Evolutionary conservation across 2,888 invertebrate genomes (phyloP).

Genomic region (Taphrorychus bicolor): DNA sequence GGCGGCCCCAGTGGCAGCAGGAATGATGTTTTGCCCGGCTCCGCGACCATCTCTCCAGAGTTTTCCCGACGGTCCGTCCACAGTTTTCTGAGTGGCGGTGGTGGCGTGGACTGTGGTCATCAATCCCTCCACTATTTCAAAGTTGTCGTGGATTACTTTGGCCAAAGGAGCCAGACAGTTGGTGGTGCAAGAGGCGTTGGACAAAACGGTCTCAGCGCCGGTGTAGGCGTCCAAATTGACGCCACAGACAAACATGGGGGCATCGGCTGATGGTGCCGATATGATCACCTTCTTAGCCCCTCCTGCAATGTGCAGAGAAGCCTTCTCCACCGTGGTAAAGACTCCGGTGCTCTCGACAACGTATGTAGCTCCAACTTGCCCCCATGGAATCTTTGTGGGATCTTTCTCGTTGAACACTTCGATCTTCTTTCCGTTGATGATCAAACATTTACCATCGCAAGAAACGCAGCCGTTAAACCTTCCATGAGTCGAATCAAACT

Average conservation of each 20-base stretch:
- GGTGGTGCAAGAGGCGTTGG: constrained; percentile 83
- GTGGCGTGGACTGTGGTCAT: constrained; percentile 98
- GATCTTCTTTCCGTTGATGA: constrained; percentile 82
- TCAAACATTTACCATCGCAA: constrained; percentile 75
- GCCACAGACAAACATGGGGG: constrained; percentile 77
- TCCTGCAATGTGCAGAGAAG: constrained; percentile 59
- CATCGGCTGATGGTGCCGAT: constrained; percentile 75
- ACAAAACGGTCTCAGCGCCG: constrained; percentile 68
- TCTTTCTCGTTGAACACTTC: constrained; percentile 85
- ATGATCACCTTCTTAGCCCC: constrained; percentile 56
- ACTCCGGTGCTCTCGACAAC: constrained; percentile 79
- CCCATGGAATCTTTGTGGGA: constrained; percentile 76
- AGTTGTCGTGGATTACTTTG: constrained; percentile 76
- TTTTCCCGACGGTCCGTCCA: constrained; percentile 69
- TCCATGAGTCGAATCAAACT: constrained; percentile 97
- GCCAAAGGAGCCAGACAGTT: constrained; percentile 84
- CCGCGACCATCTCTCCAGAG: constrained; percentile 75
- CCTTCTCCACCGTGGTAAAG: constrained; percentile 75
- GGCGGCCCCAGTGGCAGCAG: constrained; percentile 77
- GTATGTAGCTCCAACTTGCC: constrained; percentile 66
- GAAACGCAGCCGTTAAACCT: constrained; percentile 87
- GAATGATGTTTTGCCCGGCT: constrained; percentile 77
- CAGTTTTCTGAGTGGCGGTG: constrained; percentile 96
- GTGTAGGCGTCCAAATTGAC: constrained; percentile 72
- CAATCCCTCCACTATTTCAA: constrained; percentile 75